Evolutionary conservation across 1,140 invertebrate genomes (phyloP).

Genomic region (Zaprionus lachaisei): DNA sequence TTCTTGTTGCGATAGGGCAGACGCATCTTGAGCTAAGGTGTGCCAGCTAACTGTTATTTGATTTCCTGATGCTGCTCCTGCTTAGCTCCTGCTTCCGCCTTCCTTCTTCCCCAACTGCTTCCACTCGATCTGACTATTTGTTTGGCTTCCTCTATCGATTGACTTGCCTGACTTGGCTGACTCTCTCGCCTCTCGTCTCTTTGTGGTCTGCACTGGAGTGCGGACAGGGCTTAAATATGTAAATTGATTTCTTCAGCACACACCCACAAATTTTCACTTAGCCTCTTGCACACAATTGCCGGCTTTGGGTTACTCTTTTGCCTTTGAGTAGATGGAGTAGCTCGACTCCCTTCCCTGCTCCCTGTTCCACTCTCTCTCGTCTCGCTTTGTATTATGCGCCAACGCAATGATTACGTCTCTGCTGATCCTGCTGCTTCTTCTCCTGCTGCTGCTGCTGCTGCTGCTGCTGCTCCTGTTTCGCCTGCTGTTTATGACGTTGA

Average conservation of each 20-base stretch:
- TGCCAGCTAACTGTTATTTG: conserved; percentile 49
- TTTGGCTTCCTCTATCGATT: conserved; percentile 22
- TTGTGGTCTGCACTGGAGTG: background rate
- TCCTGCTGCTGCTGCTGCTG: background rate
- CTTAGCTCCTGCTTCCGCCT: background rate
- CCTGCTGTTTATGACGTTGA: conserved; percentile 66
- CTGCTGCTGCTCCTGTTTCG: conserved; percentile 10
- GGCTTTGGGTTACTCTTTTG: conserved; percentile 3
- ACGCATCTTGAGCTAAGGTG: conserved; percentile 60
- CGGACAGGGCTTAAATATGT: conserved; percentile 65
- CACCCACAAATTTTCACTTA: conserved; percentile 47
- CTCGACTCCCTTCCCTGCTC: conserved; percentile 16
- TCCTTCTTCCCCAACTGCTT: too few relatives aligned
- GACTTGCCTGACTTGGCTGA: background rate
- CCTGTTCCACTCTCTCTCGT: background rate
- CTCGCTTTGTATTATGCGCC: conserved; percentile 4
- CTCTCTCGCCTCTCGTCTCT: background rate
- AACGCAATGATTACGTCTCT: conserved; percentile 7
- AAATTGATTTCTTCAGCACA: conserved; percentile 70
- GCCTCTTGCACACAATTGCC: conserved; percentile 16
- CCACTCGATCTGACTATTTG: conserved; percentile 29
- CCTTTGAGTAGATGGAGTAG: background rate
- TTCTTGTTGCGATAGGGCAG: conserved; percentile 82
- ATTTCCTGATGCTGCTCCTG: conserved; percentile 15
- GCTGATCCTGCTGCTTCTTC: conserved; percentile 14